Conservation (phyloP, 2,888 invertebrate species). For the Agonum fuliginosum region DNA sequence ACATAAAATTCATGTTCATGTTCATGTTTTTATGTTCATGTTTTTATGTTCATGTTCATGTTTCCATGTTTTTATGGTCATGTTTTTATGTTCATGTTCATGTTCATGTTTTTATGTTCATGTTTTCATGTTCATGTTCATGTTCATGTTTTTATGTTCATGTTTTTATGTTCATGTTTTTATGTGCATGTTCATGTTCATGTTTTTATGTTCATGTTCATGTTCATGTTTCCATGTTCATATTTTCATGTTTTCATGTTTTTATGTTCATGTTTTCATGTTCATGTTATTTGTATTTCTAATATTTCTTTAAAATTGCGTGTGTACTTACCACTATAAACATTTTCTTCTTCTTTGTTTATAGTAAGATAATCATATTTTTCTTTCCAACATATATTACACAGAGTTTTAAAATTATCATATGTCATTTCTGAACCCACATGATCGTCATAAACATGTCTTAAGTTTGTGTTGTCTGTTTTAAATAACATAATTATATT, state of each 20-base stretch:
- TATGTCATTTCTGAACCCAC: conserved; percentile 64
- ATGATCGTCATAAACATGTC: conserved; percentile 66
- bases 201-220: not conserved
- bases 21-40: not conserved
- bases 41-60: not conserved
- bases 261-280: not conserved
- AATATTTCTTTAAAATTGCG: conserved; percentile 65
- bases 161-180: conserved; percentile 13
- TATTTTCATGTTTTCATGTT: conserved; percentile 1
- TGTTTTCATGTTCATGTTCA: conserved; percentile 19
- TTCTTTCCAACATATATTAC: conserved; percentile 66
- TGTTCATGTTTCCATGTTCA: conserved; percentile 1
- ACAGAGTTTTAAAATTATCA: conserved; percentile 65
- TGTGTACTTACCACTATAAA: conserved; percentile 66
- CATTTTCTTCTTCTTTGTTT: conserved; percentile 64
- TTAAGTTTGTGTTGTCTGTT: conserved; percentile 68
- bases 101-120: conserved; percentile 20
- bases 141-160: not conserved
- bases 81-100: conserved; percentile 1
- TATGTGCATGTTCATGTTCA: not conserved
- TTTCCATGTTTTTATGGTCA: not conserved
- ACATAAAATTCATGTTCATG: conserved; percentile 16
- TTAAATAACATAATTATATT: conserved; percentile 67
- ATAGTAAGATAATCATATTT: conserved; percentile 66
- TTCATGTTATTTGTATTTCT: not conserved